Evolutionary conservation across 2,797 vertebrate species (phyloP).

Genomic region (Phyllotis vaccarum): DNA sequence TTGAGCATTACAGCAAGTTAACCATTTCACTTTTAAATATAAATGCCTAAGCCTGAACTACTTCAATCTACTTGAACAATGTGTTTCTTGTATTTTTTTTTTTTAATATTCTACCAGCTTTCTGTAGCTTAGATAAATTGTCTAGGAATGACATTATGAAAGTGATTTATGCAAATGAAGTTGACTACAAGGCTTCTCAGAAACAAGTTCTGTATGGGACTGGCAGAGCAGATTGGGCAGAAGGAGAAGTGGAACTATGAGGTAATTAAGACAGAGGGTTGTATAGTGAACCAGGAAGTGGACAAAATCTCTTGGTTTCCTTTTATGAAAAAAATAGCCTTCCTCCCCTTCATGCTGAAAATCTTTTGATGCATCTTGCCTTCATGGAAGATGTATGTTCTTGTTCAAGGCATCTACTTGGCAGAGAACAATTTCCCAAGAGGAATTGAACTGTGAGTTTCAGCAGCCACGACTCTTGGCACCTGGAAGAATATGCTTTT

Average conservation of each 20-base stretch:
- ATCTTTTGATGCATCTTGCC: background rate
- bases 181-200: background rate
- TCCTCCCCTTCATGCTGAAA: background rate
- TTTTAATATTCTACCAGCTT: background rate
- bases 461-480: background rate
- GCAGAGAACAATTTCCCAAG: background rate
- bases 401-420: background rate
- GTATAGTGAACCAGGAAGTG: background rate
- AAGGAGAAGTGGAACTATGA: background rate
- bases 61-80: background rate
- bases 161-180: background rate
- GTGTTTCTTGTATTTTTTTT: background rate
- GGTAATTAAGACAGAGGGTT: background rate
- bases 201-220: background rate
- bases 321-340: background rate
- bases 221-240: background rate
- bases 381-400: background rate
- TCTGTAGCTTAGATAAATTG: background rate
- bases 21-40: constrained; percentile 19
- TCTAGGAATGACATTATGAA: background rate
- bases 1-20: background rate
- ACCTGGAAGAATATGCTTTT: background rate
- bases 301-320: background rate
- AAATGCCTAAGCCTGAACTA: background rate
- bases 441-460: background rate